Evolutionary conservation across 2,888 invertebrate genomes (phyloP).

Genomic region (Acleris literana): DNA sequence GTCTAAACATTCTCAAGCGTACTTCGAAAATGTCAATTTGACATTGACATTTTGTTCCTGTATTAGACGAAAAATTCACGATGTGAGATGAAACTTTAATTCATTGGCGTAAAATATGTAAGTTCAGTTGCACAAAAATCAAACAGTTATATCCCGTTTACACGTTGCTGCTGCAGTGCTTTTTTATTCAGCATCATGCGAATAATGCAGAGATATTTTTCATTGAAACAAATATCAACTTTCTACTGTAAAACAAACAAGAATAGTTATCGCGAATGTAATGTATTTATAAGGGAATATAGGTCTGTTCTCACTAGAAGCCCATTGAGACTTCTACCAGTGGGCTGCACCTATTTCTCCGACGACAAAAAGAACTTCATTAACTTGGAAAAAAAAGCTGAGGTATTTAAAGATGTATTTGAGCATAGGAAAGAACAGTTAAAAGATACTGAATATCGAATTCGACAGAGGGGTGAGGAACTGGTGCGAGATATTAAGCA

Average conservation of each 20-base stretch:
- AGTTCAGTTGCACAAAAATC: conserved; percentile 7
- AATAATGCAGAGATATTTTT: conserved; percentile 51
- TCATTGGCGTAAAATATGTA: conserved; percentile 13
- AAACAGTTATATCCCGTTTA: conserved; percentile 5
- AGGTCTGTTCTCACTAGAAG: conserved; percentile 45
- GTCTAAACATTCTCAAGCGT: too few species aligned
- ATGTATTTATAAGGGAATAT: conserved; percentile 48
- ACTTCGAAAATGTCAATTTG: too few species aligned
- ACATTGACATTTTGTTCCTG: not conserved
- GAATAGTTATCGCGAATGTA: conserved; percentile 44
- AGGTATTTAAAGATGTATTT: conserved; percentile 82
- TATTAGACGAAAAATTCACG: conserved; percentile 22
- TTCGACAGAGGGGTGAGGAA: conserved; percentile 72
- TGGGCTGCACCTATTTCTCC: conserved; percentile 63
- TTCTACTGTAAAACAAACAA: conserved; percentile 44
- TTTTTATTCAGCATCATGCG: conserved; percentile 52
- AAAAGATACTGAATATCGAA: conserved; percentile 81
- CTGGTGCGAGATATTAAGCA: conserved; percentile 74
- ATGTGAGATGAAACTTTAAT: conserved; percentile 22
- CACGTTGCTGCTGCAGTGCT: not conserved
- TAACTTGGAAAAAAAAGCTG: conserved; percentile 73
- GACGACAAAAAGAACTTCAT: conserved; percentile 70
- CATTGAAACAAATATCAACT: conserved; percentile 54
- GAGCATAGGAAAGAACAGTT: conserved; percentile 85
- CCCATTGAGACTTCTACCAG: conserved; percentile 49